Percentiles rank a stretch among this genome's conserved stretches.
Conservation (phyloP, 2,113 vertebrate genomes). For the Psettodes erumei region DNA sequence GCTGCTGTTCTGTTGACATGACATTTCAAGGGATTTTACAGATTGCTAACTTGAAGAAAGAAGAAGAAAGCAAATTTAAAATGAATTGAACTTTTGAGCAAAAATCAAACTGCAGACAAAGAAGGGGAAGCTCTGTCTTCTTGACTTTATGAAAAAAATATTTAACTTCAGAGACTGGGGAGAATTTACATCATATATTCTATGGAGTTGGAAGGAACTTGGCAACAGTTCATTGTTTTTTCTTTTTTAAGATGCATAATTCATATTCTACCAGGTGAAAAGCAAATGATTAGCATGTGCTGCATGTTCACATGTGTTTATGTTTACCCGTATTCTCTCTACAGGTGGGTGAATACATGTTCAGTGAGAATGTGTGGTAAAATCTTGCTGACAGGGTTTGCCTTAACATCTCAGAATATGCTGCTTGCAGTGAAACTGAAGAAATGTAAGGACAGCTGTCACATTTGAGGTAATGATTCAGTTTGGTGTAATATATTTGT, state of each 20-base stretch:
- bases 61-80: slow-evolving; percentile 44
- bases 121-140: slow-evolving; percentile 29
- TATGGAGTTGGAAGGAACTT: slow-evolving; percentile 8
- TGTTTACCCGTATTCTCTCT: not conserved
- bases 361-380: not conserved
- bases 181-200: slow-evolving; percentile 24
- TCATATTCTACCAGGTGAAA: slow-evolving; percentile 7
- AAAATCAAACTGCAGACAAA: slow-evolving; percentile 33
- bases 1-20: slow-evolving; percentile 25
- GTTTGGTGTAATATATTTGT: slow-evolving; percentile 30
- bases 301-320: slow-evolving; percentile 18
- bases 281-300: not conserved
- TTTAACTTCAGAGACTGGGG: slow-evolving; percentile 33
- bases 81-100: slow-evolving; percentile 53
- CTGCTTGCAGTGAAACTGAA: not conserved
- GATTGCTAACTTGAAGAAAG: slow-evolving; percentile 44
- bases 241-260: slow-evolving; percentile 5
- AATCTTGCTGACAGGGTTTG: not conserved
- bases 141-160: slow-evolving; percentile 35
- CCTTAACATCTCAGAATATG: not conserved
- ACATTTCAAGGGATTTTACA: slow-evolving; percentile 58
- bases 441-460: not conserved
- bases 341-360: not conserved
- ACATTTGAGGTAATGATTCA: not conserved
- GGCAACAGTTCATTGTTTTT: slow-evolving; percentile 17